Percentiles rank a stretch among this genome's conserved stretches.
Evolutionary conservation across 2,113 vertebrate genomes (phyloP).

Genomic region (Hyperopisus bebe): DNA sequence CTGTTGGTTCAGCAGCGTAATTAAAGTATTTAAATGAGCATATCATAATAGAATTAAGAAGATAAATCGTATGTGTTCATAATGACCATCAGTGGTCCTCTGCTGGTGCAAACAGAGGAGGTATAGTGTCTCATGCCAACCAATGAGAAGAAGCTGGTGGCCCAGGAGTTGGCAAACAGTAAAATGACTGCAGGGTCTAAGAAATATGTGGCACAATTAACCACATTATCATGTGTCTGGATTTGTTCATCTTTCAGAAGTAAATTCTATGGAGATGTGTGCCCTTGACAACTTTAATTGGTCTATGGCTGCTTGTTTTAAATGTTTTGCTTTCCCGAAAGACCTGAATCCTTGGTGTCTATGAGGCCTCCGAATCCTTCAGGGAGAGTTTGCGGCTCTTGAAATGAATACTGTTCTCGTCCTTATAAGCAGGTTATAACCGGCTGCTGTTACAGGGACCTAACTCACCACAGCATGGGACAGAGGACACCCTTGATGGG

Average conservation of each 20-base stretch:
- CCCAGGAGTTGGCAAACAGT: not conserved
- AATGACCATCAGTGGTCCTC: not conserved
- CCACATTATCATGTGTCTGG: conserved; percentile 6
- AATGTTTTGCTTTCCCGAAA: conserved; percentile 5
- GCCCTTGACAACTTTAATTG: conserved; percentile 3
- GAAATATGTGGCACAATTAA: conserved; percentile 1
- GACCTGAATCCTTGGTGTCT: not conserved
- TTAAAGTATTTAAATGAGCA: not conserved
- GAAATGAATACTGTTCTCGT: not conserved
- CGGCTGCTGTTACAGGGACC: not conserved
- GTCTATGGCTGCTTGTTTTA: not conserved
- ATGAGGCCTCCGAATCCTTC: not conserved
- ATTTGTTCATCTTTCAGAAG: conserved; percentile 7
- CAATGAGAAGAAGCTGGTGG: not conserved
- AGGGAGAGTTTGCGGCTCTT: not conserved
- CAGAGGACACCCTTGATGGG: not conserved
- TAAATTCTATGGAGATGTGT: not conserved
- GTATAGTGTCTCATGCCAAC: not conserved
- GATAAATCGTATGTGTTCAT: not conserved
- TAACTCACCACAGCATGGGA: not conserved
- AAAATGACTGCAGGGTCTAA: not conserved
- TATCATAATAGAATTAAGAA: not conserved
- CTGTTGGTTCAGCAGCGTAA: not conserved
- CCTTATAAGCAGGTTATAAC: not conserved
- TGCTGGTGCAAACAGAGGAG: not conserved